Percentiles rank a stretch among this genome's conserved stretches.
Conservation (phyloP, 2,113 vertebrate species). For the Tauraco erythrolophus region DNA sequence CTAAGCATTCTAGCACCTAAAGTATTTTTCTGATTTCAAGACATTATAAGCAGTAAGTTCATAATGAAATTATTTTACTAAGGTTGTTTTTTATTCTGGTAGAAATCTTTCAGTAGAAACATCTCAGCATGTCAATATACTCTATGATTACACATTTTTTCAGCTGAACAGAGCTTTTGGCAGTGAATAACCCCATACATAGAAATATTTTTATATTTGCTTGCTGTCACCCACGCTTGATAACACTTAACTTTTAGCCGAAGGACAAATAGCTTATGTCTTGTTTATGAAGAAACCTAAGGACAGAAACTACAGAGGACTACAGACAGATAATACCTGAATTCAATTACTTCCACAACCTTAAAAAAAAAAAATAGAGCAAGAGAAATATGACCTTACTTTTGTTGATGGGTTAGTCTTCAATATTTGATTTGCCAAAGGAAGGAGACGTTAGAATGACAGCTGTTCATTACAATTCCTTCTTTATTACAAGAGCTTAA, state of each 20-base stretch:
- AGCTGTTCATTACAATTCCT: constrained; percentile 52
- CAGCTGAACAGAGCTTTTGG: constrained; percentile 3
- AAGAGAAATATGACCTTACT: constrained; percentile 57
- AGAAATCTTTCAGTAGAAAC: not conserved
- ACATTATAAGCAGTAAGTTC: not conserved
- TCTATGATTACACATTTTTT: not conserved
- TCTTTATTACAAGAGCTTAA: constrained; percentile 59
- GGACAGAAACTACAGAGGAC: not conserved
- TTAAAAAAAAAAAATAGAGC: not conserved
- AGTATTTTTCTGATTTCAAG: not conserved
- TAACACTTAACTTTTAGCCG: constrained; percentile 12
- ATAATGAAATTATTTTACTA: constrained; percentile 26
- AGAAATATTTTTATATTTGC: constrained; percentile 24
- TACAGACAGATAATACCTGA: not conserved
- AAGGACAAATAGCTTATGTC: not conserved
- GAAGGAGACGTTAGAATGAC: constrained; percentile 2
- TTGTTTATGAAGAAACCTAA: not conserved
- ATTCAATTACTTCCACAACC: not conserved
- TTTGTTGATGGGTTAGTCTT: constrained; percentile 31
- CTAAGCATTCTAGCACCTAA: not conserved
- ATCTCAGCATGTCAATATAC: not conserved
- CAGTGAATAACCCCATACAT: not conserved
- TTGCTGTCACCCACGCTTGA: not conserved
- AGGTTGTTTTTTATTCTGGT: not conserved
- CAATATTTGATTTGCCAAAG: not conserved